These are phyloP conservation scores for Apamea epomidion DNA, from an alignment of 2,888 invertebrate genomes.

Conservation along the genomic window DNA sequence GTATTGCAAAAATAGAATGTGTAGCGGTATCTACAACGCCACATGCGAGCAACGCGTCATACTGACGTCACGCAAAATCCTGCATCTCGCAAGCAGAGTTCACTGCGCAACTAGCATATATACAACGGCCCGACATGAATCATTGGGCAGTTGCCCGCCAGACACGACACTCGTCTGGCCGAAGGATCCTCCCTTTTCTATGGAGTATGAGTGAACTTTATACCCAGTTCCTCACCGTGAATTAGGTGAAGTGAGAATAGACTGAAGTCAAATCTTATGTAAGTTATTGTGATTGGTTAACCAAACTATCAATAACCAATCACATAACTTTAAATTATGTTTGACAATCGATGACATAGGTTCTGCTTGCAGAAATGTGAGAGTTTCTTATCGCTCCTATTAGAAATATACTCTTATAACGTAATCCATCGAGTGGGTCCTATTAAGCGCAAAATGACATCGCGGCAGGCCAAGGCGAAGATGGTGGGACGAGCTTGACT, in stretches of 20 bases:
- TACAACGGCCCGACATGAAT: too few species aligned
- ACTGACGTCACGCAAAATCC: too few species aligned
- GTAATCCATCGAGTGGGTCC: background rate
- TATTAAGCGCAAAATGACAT: background rate
- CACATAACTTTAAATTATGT: background rate
- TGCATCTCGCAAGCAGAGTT: too few species aligned
- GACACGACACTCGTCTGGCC: too few species aligned
- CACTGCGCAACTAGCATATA: too few species aligned
- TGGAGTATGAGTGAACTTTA: too few species aligned
- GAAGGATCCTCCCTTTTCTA: too few species aligned
- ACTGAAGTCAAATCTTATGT: background rate
- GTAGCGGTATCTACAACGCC: too few species aligned
- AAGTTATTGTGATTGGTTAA: background rate
- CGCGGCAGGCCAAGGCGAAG: background rate
- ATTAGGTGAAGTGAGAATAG: too few species aligned
- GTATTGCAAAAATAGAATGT: constrained; percentile 5
- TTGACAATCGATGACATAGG: background rate
- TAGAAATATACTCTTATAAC: background rate
- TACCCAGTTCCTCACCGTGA: too few species aligned
- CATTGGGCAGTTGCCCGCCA: too few species aligned
- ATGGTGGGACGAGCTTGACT: background rate
- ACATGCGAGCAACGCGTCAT: too few species aligned
- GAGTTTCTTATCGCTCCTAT: background rate
- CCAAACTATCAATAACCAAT: background rate
- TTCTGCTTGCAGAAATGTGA: background rate